A percentile compares a stretch with the other conserved stretches of the same genome.
These are phyloP conservation scores for Phocoena sinus DNA, from an alignment of 2,113 vertebrate species.

Conservation along the genomic window DNA sequence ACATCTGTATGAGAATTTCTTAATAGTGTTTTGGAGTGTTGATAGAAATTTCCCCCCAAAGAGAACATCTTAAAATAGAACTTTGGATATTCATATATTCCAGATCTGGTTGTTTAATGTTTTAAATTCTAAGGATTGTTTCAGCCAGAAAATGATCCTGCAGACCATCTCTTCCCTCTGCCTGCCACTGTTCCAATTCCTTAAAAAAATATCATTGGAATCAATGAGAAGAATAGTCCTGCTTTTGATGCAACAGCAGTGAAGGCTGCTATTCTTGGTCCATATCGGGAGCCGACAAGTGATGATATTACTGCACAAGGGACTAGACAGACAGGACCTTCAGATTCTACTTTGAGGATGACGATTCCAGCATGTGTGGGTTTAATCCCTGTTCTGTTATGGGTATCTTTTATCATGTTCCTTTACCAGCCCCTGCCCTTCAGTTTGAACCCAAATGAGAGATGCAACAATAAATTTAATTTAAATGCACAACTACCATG, in stretches of 20 bases:
- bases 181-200: background rate
- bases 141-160: background rate
- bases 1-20: background rate
- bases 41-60: background rate
- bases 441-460: conserved; percentile 14
- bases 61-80: conserved; percentile 29
- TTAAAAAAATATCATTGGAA: background rate
- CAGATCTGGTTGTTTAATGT: background rate
- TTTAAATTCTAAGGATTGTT: conserved; percentile 35
- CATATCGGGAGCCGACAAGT: background rate
- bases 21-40: background rate
- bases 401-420: background rate
- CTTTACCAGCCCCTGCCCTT: background rate
- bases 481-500: background rate
- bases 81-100: background rate
- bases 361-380: background rate
- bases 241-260: background rate
- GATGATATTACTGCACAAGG: background rate
- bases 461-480: background rate
- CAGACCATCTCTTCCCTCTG: background rate
- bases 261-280: background rate
- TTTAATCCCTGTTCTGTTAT: background rate
- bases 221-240: background rate
- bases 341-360: background rate
- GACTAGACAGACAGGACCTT: background rate